These are phyloP conservation scores for Phytoseiulus persimilis DNA, from an alignment of 2,888 invertebrate species.

Conservation along the genomic window DNA sequence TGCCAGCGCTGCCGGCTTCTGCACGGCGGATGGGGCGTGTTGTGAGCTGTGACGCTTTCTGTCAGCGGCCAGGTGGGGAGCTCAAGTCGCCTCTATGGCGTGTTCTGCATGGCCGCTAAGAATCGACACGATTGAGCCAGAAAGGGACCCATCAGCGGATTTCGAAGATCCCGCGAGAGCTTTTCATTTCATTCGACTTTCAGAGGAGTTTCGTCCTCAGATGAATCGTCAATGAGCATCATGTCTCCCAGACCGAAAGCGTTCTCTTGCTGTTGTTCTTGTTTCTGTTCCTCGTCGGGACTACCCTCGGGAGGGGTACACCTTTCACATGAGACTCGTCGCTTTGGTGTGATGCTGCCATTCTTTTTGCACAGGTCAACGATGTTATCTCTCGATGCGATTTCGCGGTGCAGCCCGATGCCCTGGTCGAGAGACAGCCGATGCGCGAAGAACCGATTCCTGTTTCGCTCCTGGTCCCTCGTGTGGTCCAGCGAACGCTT, in stretches of 20 bases:
- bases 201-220: neutral
- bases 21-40: too few species aligned
- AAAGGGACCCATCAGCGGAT: too few species aligned
- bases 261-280: neutral
- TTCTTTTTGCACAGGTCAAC: neutral
- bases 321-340: constrained; percentile 11
- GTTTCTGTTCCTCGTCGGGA: neutral
- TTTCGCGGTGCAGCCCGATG: neutral
- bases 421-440: constrained; percentile 22
- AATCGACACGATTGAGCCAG: too few species aligned
- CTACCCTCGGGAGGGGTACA: constrained; percentile 6
- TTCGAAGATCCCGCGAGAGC: too few species aligned
- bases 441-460: neutral
- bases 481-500: constrained; percentile 22
- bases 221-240: constrained; percentile 34
- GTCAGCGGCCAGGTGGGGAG: too few species aligned
- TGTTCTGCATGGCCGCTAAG: too few species aligned
- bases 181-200: neutral
- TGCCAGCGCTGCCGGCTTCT: too few species aligned
- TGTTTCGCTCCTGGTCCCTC: neutral
- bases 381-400: neutral
- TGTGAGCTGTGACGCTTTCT: too few species aligned
- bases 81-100: too few species aligned
- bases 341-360: neutral
- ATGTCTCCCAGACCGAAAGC: constrained; percentile 11